phyloP scores from a whole-genome alignment of 2,888 invertebrate genomes.

The Sinohyriopsis cumingii region DNA sequence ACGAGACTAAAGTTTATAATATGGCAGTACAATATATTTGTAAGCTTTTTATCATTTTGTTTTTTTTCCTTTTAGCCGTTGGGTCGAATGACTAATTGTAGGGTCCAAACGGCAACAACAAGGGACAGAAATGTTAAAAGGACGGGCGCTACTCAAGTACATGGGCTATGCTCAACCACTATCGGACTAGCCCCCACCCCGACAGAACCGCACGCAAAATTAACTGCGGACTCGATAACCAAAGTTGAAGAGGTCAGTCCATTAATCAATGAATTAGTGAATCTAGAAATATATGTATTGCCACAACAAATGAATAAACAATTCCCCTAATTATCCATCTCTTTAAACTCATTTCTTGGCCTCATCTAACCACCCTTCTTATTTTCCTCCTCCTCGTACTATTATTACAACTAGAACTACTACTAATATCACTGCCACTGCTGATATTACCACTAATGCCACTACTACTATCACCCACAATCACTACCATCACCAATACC shows the following conservation, averaged over 20 bases:
- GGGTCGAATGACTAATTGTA: slow-evolving; percentile 30
- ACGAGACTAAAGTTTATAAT: too few species aligned
- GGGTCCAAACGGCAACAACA: slow-evolving; percentile 35
- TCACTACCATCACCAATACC: too few species aligned
- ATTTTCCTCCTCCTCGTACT: too few species aligned
- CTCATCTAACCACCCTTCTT: too few species aligned
- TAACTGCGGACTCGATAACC: slow-evolving; percentile 39
- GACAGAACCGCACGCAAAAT: slow-evolving; percentile 35
- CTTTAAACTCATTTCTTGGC: too few species aligned
- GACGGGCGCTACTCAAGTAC: slow-evolving; percentile 38
- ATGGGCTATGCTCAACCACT: slow-evolving; percentile 36
- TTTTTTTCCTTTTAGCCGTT: slow-evolving; percentile 36
- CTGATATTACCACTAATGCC: too few species aligned
- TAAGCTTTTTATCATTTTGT: neutral
- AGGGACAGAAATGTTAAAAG: slow-evolving; percentile 12
- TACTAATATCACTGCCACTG: too few species aligned
- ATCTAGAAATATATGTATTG: too few species aligned
- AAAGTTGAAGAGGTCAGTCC: slow-evolving; percentile 46
- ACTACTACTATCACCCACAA: too few species aligned
- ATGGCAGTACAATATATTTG: neutral
- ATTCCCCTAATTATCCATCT: too few species aligned
- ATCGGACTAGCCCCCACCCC: slow-evolving; percentile 14
- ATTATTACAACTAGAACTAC: too few species aligned
- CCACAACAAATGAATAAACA: too few species aligned
- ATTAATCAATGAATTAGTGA: neutral